phyloP scores from a whole-genome alignment of 2,888 invertebrate genomes.

The Chrysolina oricalcia region DNA sequence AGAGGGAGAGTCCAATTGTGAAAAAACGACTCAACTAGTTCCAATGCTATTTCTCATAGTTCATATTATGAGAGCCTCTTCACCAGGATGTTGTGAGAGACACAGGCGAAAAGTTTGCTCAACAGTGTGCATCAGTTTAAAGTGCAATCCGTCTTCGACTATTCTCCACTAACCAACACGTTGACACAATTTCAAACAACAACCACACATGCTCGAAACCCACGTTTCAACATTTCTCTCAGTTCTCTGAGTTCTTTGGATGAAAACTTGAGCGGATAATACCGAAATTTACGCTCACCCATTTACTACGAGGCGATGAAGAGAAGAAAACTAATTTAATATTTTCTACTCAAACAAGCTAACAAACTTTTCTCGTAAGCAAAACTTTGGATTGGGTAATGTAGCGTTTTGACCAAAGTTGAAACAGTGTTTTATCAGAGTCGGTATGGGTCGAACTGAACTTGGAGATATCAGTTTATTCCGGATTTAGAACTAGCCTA shows the following conservation, averaged over 20 bases:
- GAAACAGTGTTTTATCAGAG: slow-evolving; percentile 19
- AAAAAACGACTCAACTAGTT: too few relatives aligned
- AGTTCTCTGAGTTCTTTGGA: neutral
- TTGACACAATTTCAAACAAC: too few relatives aligned
- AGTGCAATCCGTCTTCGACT: too few relatives aligned
- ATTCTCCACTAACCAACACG: too few relatives aligned
- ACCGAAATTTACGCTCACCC: neutral
- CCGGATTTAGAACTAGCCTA: neutral
- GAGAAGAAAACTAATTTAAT: slow-evolving; percentile 26
- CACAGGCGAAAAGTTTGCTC: too few relatives aligned
- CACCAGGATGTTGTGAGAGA: too few relatives aligned
- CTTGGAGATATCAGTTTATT: neutral
- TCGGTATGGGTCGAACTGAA: neutral
- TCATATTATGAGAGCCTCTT: too few relatives aligned
- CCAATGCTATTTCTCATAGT: too few relatives aligned
- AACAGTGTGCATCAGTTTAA: too few relatives aligned
- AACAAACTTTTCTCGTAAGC: slow-evolving; percentile 30
- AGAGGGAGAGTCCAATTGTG: too few relatives aligned
- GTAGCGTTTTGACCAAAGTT: slow-evolving; percentile 33
- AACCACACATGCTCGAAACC: too few relatives aligned
- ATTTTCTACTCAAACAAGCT: slow-evolving; percentile 25
- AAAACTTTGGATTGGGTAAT: slow-evolving; percentile 38
- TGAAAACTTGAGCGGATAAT: neutral
- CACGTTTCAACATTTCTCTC: neutral
- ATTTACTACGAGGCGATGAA: slow-evolving; percentile 1